phyloP scores from a whole-genome alignment of 1,140 invertebrate genomes.

The Diabrotica undecimpunctata region DNA sequence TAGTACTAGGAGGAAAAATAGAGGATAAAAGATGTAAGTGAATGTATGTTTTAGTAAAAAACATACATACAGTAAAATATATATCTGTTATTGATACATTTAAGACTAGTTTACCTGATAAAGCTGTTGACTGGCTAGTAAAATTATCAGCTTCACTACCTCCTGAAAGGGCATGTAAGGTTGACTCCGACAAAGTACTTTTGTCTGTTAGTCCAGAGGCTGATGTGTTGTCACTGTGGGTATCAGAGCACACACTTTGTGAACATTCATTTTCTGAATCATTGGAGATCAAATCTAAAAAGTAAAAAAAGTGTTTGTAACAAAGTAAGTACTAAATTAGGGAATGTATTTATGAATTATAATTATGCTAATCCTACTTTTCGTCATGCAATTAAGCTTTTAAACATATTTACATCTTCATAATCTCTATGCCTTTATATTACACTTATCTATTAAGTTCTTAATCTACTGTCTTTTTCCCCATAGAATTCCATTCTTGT shows the following conservation, averaged over 20 bases:
- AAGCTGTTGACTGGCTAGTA: constrained; percentile 14
- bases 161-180: constrained; percentile 34
- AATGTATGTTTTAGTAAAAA: too few species aligned
- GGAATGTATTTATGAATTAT: not conserved
- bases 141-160: constrained; percentile 28
- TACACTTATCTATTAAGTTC: too few species aligned
- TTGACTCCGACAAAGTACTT: constrained; percentile 37
- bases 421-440: too few species aligned
- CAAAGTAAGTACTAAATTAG: not conserved
- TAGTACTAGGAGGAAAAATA: too few species aligned
- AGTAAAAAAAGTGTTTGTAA: not conserved
- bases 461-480: too few species aligned
- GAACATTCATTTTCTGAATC: constrained; percentile 38
- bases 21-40: too few species aligned
- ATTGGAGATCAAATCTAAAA: constrained; percentile 37
- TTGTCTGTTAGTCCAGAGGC: constrained; percentile 37
- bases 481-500: too few species aligned
- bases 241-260: constrained; percentile 39
- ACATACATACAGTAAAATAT: too few species aligned
- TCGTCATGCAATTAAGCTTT: not conserved
- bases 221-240: constrained; percentile 38
- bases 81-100: not conserved
- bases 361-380: not conserved
- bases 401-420: too few species aligned
- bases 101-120: constrained; percentile 17